Base-by-base conservation (phyloP, 2,888 invertebrate genomes). In the Iphiclides podalirius region DNA sequence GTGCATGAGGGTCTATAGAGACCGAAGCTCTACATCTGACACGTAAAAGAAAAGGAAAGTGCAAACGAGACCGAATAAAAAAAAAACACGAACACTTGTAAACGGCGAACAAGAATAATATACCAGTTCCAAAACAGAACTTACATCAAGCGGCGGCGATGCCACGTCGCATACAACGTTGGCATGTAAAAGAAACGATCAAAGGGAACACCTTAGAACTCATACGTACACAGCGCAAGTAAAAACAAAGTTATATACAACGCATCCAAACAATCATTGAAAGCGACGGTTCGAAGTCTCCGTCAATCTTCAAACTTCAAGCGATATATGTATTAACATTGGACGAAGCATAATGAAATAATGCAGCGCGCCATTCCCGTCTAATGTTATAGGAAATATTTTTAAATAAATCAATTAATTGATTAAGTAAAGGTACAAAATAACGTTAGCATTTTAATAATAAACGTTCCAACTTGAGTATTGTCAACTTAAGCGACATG, bases 71-170 rank as follows among this genome's bases (percentile, higher is more conserved):
- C 3, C 6, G 6, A 79, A 77, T 63, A 59, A 78, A 72, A 65
- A 54, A 64, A 67, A 70, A 38, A 39, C 11, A 31, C 1, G 6
- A 31, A n/a, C n/a, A n/a, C n/a, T n/a, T n/a, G n/a, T n/a, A n/a
- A n/a, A n/a, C n/a, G n/a, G n/a, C n/a, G 61, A 59, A 58, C 1
- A 31, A 51, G 23, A 51, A 36, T 31, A n/a, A 23, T 14, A 63
- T 61, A 61, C 53, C 60, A 66, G 62, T 67, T 61, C 59, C 31
- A 31, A n/a, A 75, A 81, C 79, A 81, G 65, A 67, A 88, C 88
- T 88, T 88, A 88, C 88, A 85, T 80, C 76, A 83, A 86, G 83
- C 83, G 65, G 75, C 79, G 77, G 72, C 81, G 75, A 70, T 65
- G 74, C 76, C 67, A 79, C 72, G 77, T 78, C 78, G 79, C 75